Evolutionary conservation across 2,888 invertebrate species (phyloP), one percentile per base, ranked within the genome.

Genomic region (Trissolcus brochymenae): DNA sequence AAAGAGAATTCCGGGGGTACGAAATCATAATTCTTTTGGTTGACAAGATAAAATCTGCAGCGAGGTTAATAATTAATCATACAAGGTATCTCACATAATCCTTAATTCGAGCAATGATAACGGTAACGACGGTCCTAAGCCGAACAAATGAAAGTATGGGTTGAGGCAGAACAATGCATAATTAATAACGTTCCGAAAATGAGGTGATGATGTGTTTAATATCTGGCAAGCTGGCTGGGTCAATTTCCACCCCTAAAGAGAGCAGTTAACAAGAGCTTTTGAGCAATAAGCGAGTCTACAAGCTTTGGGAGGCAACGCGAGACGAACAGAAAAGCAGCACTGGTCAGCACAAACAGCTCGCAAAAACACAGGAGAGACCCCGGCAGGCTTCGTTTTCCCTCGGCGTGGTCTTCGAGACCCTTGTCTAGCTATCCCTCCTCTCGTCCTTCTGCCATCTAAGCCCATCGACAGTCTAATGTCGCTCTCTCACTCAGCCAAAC

Each of bases 271-370:
- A 83, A 82, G 83, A 84, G 85, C 82, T 85, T 83, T 83, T 80
- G 83, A 84, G 87, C 85, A 87, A 87, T 86, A 87, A 86, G 85
- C 84, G 85, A 86, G 83, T 84, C 84, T 86, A 86, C 86, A 85
- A 86, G 86, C 84, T 86, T 85, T 84, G 84, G 86, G 85, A 84
- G 86, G 85, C 84, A 84, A 86, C 85, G 84, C 84, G 83, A 84
- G 84, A 86, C 84, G 85, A 81, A 83, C 82, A 82, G 84, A 87
- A 86, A 85, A 84, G 82, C 85, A 85, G 86, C 84, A 80, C 80
- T 83, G 86, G 87, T 86, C 87, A 87, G 87, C 87, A 86, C 83
- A 87, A 87, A 87, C 83, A 83, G 84, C 81, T 79, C 78, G 81
- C 83, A 84, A 84, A 85, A 86, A 85, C 86, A 81, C 82, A 35